Conservation (phyloP, 2,113 vertebrate species). For the Azemiops feae region DNA sequence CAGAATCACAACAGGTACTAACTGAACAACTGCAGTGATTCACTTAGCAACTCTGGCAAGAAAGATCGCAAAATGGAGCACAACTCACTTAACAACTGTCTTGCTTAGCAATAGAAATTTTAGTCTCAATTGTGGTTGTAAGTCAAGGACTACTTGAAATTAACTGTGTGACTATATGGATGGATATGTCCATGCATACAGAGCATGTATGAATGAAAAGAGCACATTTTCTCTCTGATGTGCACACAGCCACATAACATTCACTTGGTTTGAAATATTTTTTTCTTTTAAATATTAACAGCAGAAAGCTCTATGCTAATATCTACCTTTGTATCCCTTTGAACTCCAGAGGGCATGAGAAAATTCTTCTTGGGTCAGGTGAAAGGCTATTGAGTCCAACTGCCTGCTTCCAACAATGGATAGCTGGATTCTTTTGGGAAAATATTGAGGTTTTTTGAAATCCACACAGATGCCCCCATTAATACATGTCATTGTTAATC, state of each 20-base stretch:
- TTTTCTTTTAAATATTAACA: background rate
- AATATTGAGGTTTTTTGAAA: background rate
- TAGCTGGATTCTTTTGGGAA: background rate
- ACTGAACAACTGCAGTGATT: background rate
- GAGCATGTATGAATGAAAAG: conserved; percentile 6
- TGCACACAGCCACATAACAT: background rate
- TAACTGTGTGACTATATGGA: background rate
- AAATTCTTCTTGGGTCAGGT: background rate
- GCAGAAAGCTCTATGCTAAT: background rate
- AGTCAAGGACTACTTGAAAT: background rate
- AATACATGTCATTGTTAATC: too few relatives aligned
- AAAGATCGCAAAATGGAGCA: background rate
- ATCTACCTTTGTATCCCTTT: background rate
- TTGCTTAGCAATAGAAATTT: background rate
- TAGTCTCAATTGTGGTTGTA: background rate
- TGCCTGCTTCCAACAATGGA: background rate
- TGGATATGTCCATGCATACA: background rate
- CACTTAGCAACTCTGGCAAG: background rate
- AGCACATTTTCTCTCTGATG: too few relatives aligned
- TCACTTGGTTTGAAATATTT: background rate
- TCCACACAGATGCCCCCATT: too few relatives aligned
- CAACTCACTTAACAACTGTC: background rate
- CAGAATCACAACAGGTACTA: too few relatives aligned
- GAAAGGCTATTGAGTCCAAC: background rate
- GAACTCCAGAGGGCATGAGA: background rate